Evolutionary conservation across 2,888 invertebrate genomes (phyloP), one percentile per base, ranked within the genome.

Genomic region (Boloria euphrosyne): DNA sequence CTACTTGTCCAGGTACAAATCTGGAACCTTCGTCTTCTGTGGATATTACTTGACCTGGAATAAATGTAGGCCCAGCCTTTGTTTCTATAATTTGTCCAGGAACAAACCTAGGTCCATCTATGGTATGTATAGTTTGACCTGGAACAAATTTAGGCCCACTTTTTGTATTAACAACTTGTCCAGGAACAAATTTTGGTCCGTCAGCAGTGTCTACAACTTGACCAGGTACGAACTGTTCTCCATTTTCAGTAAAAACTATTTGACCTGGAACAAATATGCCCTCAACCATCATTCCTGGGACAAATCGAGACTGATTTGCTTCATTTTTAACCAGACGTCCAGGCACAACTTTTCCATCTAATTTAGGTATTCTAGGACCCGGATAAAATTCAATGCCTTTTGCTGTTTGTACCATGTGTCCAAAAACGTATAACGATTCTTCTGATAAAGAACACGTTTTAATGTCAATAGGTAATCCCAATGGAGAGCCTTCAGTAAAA

Each of bases 1-100:
- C 95, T 1, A 95, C 95, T 84, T 95, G 95, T 4, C 95, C 94
- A 16, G 94, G 94, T 6, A 94, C 94, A 77, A 94, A 94, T 70
- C 93, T 84, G 18, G 93, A 93, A 51, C 93, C 93, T 82, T 93
- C 93, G 74, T 93, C 93, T 82, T 93, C 93, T 6, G 94, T 94
- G 16, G 83, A 90, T 74, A 96, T 96, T 10, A 96, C 95, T 84
- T 96, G 95, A 38, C 96, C 96, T 0, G 96, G 96, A 74, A 96
- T 95, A 75, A 96, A 95, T 0, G 95, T 95, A 0, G 96, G 95
- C 0, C 96, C 96, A 43, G 94, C 94, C 80, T 95, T 95, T 2
- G 95, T 95, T 82, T 95, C 94, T 62, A 96, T 94, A 67, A 96
- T 95, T 83, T 96, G 95, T 13, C 96, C 96, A 0, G 96, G 96